phyloP scores from a whole-genome alignment of 1,140 invertebrate genomes.

The Ostrea denselamellosa region DNA sequence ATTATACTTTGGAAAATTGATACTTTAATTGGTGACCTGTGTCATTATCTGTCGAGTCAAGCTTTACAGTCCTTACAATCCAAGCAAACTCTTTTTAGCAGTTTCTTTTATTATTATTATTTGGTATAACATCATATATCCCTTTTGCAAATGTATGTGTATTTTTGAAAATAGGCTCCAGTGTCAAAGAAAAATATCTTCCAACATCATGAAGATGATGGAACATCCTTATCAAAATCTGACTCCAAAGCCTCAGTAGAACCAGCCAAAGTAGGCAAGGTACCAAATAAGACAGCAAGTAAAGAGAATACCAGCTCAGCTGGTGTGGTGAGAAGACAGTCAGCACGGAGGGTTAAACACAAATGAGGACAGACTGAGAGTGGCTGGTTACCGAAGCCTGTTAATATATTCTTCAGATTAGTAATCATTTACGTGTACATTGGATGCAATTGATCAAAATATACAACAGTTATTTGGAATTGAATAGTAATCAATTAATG shows the following conservation, averaged over 20 bases:
- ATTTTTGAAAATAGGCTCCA: conserved; percentile 3
- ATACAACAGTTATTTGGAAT: too few relatives aligned
- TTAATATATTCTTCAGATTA: neutral
- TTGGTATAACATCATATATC: too few relatives aligned
- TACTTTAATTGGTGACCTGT: too few relatives aligned
- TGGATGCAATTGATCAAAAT: too few relatives aligned
- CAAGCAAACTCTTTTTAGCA: neutral
- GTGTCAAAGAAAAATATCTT: neutral
- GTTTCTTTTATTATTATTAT: neutral
- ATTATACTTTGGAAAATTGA: too few relatives aligned
- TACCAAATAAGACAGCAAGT: neutral
- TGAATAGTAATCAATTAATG: too few relatives aligned
- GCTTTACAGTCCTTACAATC: too few relatives aligned
- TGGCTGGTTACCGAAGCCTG: neutral
- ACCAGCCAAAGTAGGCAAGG: neutral
- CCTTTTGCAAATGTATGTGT: too few relatives aligned
- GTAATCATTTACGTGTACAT: neutral
- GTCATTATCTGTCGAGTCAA: too few relatives aligned
- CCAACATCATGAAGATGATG: neutral
- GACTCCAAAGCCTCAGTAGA: neutral
- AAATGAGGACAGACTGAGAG: neutral
- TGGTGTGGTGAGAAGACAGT: neutral
- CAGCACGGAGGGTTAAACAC: neutral
- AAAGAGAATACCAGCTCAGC: neutral
- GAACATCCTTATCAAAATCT: neutral